These are phyloP conservation scores for Epistrophella euchroma DNA, from an alignment of 2,888 invertebrate species.

Conservation along the genomic window DNA sequence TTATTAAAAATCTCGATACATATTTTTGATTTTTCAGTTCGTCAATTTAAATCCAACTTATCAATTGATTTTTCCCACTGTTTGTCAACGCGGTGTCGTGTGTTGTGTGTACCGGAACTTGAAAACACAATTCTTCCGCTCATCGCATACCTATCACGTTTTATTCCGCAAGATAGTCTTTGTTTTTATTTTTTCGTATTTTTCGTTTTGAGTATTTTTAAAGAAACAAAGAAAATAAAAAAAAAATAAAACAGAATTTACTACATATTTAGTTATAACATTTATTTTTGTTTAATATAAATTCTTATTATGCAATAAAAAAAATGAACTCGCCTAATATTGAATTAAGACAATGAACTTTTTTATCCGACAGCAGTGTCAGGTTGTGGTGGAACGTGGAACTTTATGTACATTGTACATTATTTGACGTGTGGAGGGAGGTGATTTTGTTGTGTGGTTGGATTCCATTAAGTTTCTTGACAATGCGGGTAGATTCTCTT, in stretches of 20 bases:
- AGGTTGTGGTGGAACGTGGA: not conserved
- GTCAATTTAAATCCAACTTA: too few relatives aligned
- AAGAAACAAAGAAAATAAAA: not conserved
- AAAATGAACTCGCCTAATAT: not conserved
- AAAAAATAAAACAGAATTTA: not conserved
- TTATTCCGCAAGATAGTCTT: slow-evolving; percentile 8
- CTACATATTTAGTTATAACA: not conserved
- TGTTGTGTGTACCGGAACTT: slow-evolving; percentile 33
- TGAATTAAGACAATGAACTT: not conserved
- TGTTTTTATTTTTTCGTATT: not conserved
- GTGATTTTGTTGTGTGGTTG: not conserved
- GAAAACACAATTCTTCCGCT: slow-evolving; percentile 27
- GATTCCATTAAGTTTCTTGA: slow-evolving; percentile 23
- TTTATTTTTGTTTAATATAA: not conserved
- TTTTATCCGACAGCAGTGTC: not conserved
- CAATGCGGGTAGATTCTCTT: slow-evolving; percentile 21
- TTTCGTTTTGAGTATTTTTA: not conserved
- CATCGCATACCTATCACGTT: not conserved
- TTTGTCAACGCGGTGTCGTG: not conserved
- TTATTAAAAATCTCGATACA: too few relatives aligned
- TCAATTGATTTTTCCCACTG: not conserved
- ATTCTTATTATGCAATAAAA: not conserved
- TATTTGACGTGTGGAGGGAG: not conserved
- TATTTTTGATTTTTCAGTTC: too few relatives aligned
- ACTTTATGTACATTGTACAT: not conserved